Evolutionary conservation across 2,113 vertebrate species (phyloP), one percentile per base, ranked within the genome.

Genomic region (Oxyruncus cristatus): DNA sequence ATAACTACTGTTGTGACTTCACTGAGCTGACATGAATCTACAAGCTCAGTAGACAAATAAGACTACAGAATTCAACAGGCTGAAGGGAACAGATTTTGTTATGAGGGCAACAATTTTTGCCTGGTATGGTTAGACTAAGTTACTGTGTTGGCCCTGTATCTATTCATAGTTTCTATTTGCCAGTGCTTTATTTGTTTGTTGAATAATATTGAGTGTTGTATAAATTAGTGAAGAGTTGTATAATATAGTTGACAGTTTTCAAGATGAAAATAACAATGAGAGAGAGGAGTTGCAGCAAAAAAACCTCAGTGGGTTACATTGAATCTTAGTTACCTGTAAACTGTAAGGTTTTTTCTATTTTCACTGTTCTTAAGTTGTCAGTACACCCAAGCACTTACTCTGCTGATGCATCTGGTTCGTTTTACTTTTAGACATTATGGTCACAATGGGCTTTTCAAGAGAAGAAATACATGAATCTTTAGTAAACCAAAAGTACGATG

Each of bases 381-480:
- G 26, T 55, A 67, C 84, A 61, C 12, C 27, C n/a, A 59, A 76
- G 56, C 15, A 39, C 27, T 68, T 79, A 50, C 0, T 80, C 32
- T 53, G 27, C 46, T 68, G 56, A 79, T 62, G 9, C 30, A 47
- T 58, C 50, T 93, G 53, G 11, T 63, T 93, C 2, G 41, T 61
- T 58, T 90, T 92, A 21, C 87, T 94, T 92, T 55, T 67, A 99
- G 99, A 99, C 71, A 98, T 99, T 91, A 99, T 99, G 99, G 98
- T 99, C 81, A 99, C 99, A 28, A 99, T 99, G 99, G 99, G 99
- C 73, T 99, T 99, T 98, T 98, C 98, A 58, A 99, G 99, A 98
- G 99, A 99, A 94, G 99, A 99, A 97, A 99, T 99, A 96, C 99
- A 98, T 39, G 99, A 99, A 20, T 99, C 99, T 76, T 98, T 99